These are phyloP conservation scores for Monochamus alternatus DNA, from an alignment of 2,888 invertebrate species.

Conservation along the genomic window DNA sequence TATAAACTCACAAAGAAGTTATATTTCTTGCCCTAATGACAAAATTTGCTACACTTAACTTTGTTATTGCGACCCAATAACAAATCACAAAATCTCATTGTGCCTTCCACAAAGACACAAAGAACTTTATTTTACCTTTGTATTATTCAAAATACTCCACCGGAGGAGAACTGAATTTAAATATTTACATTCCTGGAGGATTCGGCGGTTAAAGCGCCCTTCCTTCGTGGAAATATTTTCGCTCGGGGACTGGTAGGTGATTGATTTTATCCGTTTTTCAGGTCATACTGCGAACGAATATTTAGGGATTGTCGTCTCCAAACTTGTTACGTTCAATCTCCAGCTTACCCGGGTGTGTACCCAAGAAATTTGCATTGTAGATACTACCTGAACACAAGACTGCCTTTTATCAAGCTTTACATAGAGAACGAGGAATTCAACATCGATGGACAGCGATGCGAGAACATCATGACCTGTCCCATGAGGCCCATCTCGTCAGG, in stretches of 20 bases:
- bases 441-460: constrained; percentile 93
- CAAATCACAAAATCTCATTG: constrained; percentile 17
- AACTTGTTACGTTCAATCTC: constrained; percentile 95
- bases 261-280: constrained; percentile 66
- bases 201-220: constrained; percentile 26
- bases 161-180: constrained; percentile 48
- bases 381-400: constrained; percentile 89
- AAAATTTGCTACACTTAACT: not conserved
- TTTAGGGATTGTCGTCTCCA: constrained; percentile 91
- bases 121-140: constrained; percentile 47
- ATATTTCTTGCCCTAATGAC: not conserved
- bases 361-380: constrained; percentile 93
- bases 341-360: constrained; percentile 94
- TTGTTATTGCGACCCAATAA: constrained; percentile 15
- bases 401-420: constrained; percentile 92
- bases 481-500: constrained; percentile 92
- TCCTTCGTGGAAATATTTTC: constrained; percentile 25
- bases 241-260: constrained; percentile 28
- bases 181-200: constrained; percentile 50
- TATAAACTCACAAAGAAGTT: too few relatives aligned
- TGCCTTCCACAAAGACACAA: constrained; percentile 21
- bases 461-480: constrained; percentile 95
- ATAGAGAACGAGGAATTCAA: constrained; percentile 96
- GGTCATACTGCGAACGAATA: constrained; percentile 90
- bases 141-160: constrained; percentile 47